Percentiles rank a stretch among this genome's conserved stretches.
phyloP scores from a whole-genome alignment of 2,888 invertebrate genomes.

The Cephus rjabovi region DNA sequence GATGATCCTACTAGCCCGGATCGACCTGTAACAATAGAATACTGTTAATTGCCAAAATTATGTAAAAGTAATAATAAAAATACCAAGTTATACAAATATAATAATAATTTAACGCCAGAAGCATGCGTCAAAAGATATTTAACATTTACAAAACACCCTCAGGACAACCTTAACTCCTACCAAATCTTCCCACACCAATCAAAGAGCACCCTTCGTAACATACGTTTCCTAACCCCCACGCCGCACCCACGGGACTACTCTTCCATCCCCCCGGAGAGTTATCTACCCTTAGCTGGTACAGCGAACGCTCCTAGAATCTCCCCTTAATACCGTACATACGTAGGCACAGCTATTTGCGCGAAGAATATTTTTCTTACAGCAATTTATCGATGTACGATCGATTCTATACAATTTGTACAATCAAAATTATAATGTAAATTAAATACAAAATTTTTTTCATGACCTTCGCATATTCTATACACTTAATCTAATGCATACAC shows the following conservation, averaged over 20 bases:
- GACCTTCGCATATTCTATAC: neutral
- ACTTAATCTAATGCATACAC: neutral
- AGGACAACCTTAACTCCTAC: constrained; percentile 42
- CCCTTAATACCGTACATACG: constrained; percentile 60
- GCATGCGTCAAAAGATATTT: neutral
- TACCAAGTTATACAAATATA: neutral
- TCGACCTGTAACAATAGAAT: neutral
- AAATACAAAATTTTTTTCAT: neutral
- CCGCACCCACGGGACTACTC: constrained; percentile 23
- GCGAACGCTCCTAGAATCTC: constrained; percentile 50
- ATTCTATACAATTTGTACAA: neutral
- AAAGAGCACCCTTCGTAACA: constrained; percentile 53
- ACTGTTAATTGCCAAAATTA: neutral
- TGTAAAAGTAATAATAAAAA: neutral
- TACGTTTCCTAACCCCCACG: constrained; percentile 5
- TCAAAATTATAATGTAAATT: too few species aligned
- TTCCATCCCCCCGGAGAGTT: constrained; percentile 53
- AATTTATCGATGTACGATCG: neutral
- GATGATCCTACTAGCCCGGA: neutral
- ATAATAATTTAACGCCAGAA: neutral
- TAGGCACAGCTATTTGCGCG: constrained; percentile 43
- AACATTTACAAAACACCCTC: neutral
- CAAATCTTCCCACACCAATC: constrained; percentile 65
- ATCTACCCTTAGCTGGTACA: constrained; percentile 48
- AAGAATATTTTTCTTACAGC: neutral